Evolutionary conservation across 2,888 invertebrate genomes (phyloP), one percentile per base, ranked within the genome.

Genomic region (Metellina segmentata): DNA sequence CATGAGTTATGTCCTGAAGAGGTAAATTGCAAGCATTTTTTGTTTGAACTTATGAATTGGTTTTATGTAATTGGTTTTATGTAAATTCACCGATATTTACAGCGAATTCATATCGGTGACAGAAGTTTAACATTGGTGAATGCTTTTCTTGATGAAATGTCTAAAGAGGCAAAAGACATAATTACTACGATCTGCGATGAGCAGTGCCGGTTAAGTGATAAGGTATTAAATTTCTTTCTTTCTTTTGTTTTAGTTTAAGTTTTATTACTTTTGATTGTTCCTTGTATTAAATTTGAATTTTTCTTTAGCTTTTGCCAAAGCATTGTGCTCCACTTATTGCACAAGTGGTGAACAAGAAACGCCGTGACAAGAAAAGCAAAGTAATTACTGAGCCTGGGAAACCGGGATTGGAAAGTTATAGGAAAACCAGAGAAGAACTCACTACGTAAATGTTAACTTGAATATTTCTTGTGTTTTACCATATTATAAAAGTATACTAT

Each of bases 1-100:
- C 99, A 99, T 95, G 98, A 99, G 95, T 96, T 99, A 94, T 99
- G 99, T 94, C 99, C 99, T 0, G 99, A 99, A 95, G 99, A 99
- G 95, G 95, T 95, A 93, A 94, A 93, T 52, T 34, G 75, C 20
- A 34, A 74, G 20, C 20, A 34, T 75, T 75, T 75, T 6, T 77
- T 16, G 11, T 77, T 48, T 48, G 16, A 77, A 49, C n/a, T 0
- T 77, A 34, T 34, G 34, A 34, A 4, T 34, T 34, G 1, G 4
- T 34, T 34, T 34, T 2, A 34, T 34, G 34, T 34, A 77, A 48
- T 20, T 48, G 13, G n/a, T 51, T 34, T 61, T 1, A 7, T 48
- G 51, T 13, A 78, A 52, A 48, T 79, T 81, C 0, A 13, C 89
- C 77, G n/a, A 16, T 89, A 71, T 81, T 71, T 92, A 7, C n/a